Conservation (phyloP, 2,797 vertebrate species). For the Crypturellus tataupa region DNA sequence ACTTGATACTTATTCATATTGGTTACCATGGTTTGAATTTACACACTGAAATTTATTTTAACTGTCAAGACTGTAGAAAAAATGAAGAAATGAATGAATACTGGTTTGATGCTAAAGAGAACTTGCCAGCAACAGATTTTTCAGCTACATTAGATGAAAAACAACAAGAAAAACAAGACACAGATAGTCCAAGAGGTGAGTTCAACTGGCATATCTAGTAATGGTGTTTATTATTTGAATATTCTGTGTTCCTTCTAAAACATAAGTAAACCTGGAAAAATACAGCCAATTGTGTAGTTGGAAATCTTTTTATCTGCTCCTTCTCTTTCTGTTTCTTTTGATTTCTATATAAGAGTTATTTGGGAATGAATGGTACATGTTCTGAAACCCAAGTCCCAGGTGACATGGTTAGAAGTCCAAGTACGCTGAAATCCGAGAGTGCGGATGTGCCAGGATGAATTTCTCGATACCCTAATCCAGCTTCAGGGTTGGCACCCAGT, state of each 20-base stretch:
- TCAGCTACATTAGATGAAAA: neutral
- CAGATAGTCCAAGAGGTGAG: conserved; percentile 29
- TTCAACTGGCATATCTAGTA: accelerated
- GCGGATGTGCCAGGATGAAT: accelerated
- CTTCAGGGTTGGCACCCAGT: neutral
- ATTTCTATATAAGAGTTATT: neutral
- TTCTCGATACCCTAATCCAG: accelerated
- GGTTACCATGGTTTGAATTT: neutral
- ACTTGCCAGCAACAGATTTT: conserved; percentile 28
- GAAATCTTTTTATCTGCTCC: neutral
- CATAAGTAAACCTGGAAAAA: neutral
- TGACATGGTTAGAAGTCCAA: neutral
- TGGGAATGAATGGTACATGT: neutral
- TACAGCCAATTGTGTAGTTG: neutral
- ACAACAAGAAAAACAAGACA: neutral
- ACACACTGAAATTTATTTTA: conserved; percentile 8
- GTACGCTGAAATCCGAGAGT: neutral
- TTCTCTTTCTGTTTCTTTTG: neutral
- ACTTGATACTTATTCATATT: neutral
- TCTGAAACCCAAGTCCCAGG: neutral
- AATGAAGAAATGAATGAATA: conserved; percentile 57
- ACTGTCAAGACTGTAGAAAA: conserved; percentile 41
- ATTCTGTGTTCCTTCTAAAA: neutral
- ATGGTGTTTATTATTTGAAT: neutral
- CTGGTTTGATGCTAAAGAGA: conserved; percentile 82